Percentiles rank a stretch among this genome's conserved stretches.
phyloP scores from a whole-genome alignment of 1,140 invertebrate genomes.

The Drosophila kikkawai region DNA sequence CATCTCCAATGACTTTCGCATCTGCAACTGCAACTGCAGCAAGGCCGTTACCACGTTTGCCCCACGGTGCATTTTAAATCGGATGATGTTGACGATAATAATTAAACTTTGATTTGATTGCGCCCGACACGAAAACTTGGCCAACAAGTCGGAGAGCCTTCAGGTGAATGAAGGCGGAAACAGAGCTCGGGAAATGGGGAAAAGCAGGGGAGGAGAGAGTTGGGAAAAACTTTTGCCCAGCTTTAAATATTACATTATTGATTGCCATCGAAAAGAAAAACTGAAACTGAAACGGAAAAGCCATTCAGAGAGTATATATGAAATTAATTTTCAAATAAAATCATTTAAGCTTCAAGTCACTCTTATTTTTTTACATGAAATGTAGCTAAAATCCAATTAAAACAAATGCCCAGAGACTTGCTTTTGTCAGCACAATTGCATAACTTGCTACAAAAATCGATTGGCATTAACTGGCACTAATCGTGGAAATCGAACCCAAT shows the following conservation, averaged over 20 bases:
- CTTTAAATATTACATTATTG: conserved; percentile 41
- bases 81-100: conserved; percentile 55
- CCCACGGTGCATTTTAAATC: conserved; percentile 47
- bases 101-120: conserved; percentile 52
- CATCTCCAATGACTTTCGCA: background rate
- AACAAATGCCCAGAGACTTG: background rate
- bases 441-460: conserved; percentile 1
- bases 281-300: conserved; percentile 8
- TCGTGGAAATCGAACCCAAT: conserved; percentile 1
- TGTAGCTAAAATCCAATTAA: background rate
- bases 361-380: background rate
- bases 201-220: background rate
- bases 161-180: conserved; percentile 3
- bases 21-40: conserved; percentile 4
- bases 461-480: conserved; percentile 18
- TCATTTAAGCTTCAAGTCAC: background rate
- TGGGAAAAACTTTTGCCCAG: conserved; percentile 16
- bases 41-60: conserved; percentile 8
- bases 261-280: conserved; percentile 12
- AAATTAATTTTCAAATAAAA: background rate
- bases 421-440: conserved; percentile 3
- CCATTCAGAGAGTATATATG: background rate
- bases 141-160: conserved; percentile 30
- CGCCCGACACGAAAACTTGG: conserved; percentile 43
- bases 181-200: background rate